Conservation (phyloP, 2,797 vertebrate genomes). For the Vespertilio murinus region DNA sequence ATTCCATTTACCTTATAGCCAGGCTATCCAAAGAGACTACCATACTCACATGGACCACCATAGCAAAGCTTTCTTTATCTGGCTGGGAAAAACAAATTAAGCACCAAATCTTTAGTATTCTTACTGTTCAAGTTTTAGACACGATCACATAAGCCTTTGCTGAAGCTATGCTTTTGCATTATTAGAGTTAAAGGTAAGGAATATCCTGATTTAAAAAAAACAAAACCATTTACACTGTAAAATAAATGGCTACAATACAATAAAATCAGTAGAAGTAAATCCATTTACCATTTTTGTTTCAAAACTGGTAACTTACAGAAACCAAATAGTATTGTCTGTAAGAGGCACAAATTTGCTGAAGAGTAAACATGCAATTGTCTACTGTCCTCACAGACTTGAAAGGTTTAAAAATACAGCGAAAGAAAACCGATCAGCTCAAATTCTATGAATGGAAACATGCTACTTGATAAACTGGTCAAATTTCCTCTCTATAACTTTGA, state of each 20-base stretch:
- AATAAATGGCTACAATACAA: conserved; percentile 79
- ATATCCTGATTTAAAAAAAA: conserved; percentile 32
- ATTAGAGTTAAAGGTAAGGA: conserved; percentile 15
- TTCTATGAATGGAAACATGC: conserved; percentile 71
- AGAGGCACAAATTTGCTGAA: conserved; percentile 78
- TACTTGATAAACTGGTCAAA: conserved; percentile 59
- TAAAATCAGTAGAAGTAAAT: conserved; percentile 72
- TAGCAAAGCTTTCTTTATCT: conserved; percentile 29
- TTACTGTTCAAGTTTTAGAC: conserved; percentile 58
- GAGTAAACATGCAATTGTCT: conserved; percentile 77
- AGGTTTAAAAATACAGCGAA: conserved; percentile 49
- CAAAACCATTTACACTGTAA: conserved; percentile 68
- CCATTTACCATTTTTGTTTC: conserved; percentile 82
- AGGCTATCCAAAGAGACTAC: background rate
- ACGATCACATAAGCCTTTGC: conserved; percentile 70
- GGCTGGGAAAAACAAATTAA: conserved; percentile 41
- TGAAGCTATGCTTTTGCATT: conserved; percentile 72
- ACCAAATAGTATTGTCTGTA: conserved; percentile 67
- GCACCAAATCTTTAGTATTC: conserved; percentile 55
- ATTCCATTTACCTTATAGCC: background rate
- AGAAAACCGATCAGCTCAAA: conserved; percentile 49
- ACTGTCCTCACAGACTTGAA: background rate
- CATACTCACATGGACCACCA: background rate
- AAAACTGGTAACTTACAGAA: conserved; percentile 81
- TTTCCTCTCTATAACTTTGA: conserved; percentile 52